Evolutionary conservation across 1,140 invertebrate genomes (phyloP).

Genomic region (Lucilia cuprina): DNA sequence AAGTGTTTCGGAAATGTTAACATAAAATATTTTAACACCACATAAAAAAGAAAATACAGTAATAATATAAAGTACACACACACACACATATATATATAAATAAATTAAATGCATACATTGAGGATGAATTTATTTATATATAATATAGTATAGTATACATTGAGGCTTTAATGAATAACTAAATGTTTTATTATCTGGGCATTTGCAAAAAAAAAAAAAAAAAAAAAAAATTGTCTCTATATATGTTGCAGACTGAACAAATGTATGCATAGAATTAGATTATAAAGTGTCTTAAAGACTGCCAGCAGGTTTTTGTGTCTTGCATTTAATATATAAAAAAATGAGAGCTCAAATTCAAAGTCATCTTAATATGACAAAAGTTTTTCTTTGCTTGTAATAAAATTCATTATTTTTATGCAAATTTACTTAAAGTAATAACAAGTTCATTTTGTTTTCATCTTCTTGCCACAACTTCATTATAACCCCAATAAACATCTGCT

Average conservation of each 20-base stretch:
- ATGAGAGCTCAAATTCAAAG: not conserved
- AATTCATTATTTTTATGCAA: conserved; percentile 3
- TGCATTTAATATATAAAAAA: no score
- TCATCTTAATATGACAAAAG: not conserved
- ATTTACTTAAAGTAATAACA: not conserved
- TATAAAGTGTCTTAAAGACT: no score
- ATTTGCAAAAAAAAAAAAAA: not conserved
- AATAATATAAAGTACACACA: no score
- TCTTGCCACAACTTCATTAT: not conserved
- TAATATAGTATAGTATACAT: not conserved
- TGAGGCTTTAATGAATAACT: not conserved
- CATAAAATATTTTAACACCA: not conserved
- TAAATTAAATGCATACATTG: not conserved
- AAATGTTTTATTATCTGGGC: not conserved
- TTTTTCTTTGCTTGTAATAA: not conserved
- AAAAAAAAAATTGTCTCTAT: no score
- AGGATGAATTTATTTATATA: not conserved
- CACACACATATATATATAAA: no score
- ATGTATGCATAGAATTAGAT: no score
- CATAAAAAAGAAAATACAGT: not conserved
- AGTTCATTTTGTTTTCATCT: not conserved
- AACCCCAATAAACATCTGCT: conserved; percentile 1
- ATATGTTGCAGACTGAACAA: no score
- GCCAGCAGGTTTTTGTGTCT: no score
- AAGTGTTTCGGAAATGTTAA: conserved; percentile 2